These are phyloP conservation scores for Eupeodes luniger DNA, from an alignment of 2,888 invertebrate species.

Conservation along the genomic window DNA sequence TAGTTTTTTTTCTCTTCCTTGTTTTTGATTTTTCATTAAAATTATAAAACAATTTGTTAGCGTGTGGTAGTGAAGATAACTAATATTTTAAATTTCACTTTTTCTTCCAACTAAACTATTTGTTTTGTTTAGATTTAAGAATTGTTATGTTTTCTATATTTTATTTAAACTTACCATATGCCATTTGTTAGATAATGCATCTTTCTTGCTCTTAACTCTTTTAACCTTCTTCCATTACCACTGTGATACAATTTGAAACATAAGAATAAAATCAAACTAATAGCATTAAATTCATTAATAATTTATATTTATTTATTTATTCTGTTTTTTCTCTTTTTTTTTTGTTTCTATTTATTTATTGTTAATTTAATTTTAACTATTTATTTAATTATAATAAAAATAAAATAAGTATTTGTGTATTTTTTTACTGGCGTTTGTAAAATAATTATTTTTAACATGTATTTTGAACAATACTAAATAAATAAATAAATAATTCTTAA, in stretches of 20 bases:
- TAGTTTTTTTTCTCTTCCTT: neutral
- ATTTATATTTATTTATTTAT: conserved; percentile 18
- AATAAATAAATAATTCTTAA: conserved; percentile 35
- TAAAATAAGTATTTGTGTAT: conserved; percentile 40
- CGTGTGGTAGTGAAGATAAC: conserved; percentile 14
- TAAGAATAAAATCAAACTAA: conserved; percentile 24
- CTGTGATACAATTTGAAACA: conserved; percentile 60
- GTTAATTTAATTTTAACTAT: conserved; percentile 58
- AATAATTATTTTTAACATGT: conserved; percentile 24
- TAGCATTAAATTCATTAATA: conserved; percentile 14
- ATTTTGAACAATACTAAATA: conserved; percentile 45
- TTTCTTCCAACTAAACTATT: conserved; percentile 28
- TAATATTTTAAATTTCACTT: conserved; percentile 2
- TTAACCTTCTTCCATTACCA: conserved; percentile 48
- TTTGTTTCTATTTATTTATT: conserved; percentile 22
- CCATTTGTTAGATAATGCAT: neutral
- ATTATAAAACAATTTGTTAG: neutral
- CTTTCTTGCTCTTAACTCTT: neutral
- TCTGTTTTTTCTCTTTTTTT: neutral
- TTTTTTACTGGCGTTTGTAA: conserved; percentile 51
- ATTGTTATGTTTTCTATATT: conserved; percentile 7
- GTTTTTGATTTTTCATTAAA: neutral
- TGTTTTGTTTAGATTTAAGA: conserved; percentile 35
- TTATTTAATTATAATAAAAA: conserved; percentile 21
- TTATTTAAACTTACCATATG: neutral